These are phyloP conservation scores for Lasioglossum zephyrum DNA, from an alignment of 2,888 invertebrate species.

Conservation along the genomic window DNA sequence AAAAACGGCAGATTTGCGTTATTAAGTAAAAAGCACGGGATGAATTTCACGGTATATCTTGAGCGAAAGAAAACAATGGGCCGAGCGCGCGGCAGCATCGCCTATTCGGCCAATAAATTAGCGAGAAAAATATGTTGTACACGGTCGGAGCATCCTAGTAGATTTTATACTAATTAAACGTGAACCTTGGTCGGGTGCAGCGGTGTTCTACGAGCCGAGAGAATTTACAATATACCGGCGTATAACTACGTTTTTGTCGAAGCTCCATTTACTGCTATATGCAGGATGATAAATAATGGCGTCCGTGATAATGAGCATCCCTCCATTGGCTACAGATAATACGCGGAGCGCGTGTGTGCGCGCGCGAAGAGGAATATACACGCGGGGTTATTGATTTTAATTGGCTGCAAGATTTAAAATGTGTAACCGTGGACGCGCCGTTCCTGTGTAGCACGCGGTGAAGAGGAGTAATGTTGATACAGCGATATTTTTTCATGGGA, in stretches of 20 bases:
- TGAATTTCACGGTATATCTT: not conserved
- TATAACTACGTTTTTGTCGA: constrained; percentile 60
- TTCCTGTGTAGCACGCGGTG: not conserved
- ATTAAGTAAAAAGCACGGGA: not conserved
- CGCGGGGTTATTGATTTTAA: constrained; percentile 52
- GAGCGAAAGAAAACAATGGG: not conserved
- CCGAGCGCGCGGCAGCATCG: not conserved
- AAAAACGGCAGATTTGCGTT: not conserved
- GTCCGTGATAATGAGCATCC: constrained; percentile 54
- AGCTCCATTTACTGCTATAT: constrained; percentile 30
- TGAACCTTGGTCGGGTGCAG: constrained; percentile 30
- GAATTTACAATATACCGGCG: constrained; percentile 24
- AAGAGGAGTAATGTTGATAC: not conserved
- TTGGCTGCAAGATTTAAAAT: constrained; percentile 25
- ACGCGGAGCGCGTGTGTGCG: not conserved
- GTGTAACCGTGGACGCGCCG: not conserved
- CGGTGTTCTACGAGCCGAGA: constrained; percentile 11
- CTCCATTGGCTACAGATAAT: constrained; percentile 37
- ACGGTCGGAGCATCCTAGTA: not conserved
- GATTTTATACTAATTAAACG: constrained; percentile 54
- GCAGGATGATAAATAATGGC: constrained; percentile 53
- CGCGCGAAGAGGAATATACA: not conserved
- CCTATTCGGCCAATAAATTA: not conserved
- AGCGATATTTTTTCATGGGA: not conserved
- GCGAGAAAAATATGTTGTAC: not conserved